Base-by-base conservation (phyloP, 2,888 invertebrate genomes). In the Oxycera nigricornis region DNA sequence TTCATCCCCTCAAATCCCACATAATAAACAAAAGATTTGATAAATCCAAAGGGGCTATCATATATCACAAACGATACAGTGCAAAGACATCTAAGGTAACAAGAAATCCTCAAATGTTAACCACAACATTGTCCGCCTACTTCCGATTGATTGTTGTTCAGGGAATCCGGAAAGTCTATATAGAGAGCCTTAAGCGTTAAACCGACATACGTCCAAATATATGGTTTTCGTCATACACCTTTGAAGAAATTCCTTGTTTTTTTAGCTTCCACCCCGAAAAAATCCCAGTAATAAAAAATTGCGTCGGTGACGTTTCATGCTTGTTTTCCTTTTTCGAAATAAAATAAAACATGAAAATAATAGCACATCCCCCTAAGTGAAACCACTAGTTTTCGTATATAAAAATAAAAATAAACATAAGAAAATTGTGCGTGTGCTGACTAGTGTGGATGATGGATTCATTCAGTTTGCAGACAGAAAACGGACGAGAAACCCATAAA, bases 111-210 rank as follows among this genome's bases (percentile, higher is more conserved):
- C 17, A 31, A 61, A 61, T 61, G 31, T 61, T 61, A 61, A 61
- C 61, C 61, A 61, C 31, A 61, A 61, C 61, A 61, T 61, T 61
- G 26, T 61, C 61, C 61, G 9, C 61, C 61, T 20, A 61, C 61
- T 61, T 61, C 61, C 61, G 61, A 61, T 31, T 31, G 4, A 61
- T 61, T 30, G 31, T 61, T 59, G 59, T 59, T 59, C 59, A 59
- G 28, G 59, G n/a, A n/a, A 59, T 59, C 28, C 26, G 28, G 28
- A 28, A 59, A 59, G 30, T 30, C 59, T 59, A n/a, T n/a, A n/a
- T n/a, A n/a, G n/a, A n/a, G n/a, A 11, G 59, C n/a, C 28, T 2
- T 2, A 59, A 30, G 61, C 26, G 28, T n/a, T 31, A 30, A 61
- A 31, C 31, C 31, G 31, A 11, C 3, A 14, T 17, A 46, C 46